These are phyloP conservation scores for Sinocyclocheilus anshuiensis DNA, from an alignment of 2,113 vertebrate species.

Conservation along the genomic window DNA sequence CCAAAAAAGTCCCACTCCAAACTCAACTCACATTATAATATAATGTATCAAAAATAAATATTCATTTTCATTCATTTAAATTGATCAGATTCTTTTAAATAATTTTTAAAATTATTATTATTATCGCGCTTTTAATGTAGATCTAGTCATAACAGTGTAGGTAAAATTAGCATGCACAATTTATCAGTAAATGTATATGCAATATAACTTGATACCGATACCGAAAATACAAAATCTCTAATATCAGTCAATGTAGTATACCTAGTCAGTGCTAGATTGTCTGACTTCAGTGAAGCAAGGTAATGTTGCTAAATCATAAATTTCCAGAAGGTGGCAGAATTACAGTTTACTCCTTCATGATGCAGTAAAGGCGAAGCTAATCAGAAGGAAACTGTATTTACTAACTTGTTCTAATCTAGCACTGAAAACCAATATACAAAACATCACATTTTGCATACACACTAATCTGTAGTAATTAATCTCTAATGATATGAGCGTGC, in stretches of 20 bases:
- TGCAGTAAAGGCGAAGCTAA: background rate
- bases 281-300: background rate
- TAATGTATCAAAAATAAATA: background rate
- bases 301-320: background rate
- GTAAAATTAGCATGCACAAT: background rate
- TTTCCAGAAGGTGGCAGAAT: slow-evolving; percentile 2
- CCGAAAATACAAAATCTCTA: background rate
- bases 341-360: background rate
- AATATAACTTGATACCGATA: background rate
- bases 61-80: background rate
- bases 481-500: background rate
- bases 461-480: background rate
- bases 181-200: background rate
- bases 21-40: too few species aligned
- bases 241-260: background rate
- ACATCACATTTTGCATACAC: background rate
- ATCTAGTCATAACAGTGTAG: background rate
- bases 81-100: background rate
- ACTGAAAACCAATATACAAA: background rate
- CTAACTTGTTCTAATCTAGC: background rate
- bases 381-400: background rate
- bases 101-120: too few species aligned
- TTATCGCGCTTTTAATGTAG: background rate
- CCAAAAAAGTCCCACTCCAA: background rate
- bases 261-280: background rate